Evolutionary conservation across 2,797 vertebrate genomes (phyloP).

Genomic region (Spinus olivaceus): DNA sequence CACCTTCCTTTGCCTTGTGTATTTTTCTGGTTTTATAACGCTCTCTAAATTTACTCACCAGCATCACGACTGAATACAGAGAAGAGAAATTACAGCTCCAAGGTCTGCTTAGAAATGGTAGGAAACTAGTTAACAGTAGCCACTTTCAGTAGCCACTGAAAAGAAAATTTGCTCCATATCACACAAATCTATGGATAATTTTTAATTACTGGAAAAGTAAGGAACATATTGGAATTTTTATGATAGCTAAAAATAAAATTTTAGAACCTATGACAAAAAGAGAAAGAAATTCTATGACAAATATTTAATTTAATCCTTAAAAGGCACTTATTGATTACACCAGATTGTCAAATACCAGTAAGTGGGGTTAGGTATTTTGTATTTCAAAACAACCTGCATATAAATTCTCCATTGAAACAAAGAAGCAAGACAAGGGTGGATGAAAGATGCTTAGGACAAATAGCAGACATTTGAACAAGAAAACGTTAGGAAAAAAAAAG

Average conservation of each 20-base stretch:
- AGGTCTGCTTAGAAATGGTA: neutral
- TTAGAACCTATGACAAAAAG: neutral
- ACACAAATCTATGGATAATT: neutral
- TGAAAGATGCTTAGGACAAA: neutral
- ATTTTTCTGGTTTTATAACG: neutral
- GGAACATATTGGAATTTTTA: neutral
- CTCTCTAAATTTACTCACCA: neutral
- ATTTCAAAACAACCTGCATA: neutral
- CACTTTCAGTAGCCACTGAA: neutral
- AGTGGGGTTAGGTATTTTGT: neutral
- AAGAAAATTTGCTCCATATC: neutral
- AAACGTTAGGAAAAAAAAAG: neutral
- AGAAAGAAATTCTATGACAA: neutral
- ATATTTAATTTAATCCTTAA: neutral
- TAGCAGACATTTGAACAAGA: neutral
- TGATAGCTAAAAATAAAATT: neutral
- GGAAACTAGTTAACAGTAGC: neutral
- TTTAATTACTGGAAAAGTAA: neutral
- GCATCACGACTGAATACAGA: neutral
- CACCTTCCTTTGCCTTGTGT: neutral
- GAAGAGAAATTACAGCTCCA: neutral
- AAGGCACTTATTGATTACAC: neutral
- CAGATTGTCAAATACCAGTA: neutral
- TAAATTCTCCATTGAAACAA: neutral
- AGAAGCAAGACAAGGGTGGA: neutral